phyloP scores from a whole-genome alignment of 2,113 vertebrate genomes.

The Myotis davidii region DNA sequence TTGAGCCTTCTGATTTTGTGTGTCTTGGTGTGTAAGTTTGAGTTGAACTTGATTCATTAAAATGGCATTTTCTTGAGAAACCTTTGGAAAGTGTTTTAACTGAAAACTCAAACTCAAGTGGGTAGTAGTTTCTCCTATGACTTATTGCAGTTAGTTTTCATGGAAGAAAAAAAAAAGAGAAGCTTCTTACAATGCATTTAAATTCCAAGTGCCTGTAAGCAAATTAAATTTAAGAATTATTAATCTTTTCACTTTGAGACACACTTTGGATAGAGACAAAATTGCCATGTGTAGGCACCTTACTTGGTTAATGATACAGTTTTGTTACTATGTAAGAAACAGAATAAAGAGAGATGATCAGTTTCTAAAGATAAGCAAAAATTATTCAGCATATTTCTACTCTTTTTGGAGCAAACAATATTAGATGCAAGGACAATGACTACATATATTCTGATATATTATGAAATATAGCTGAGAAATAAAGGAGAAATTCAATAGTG shows the following conservation, averaged over 20 bases:
- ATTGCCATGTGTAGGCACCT: not conserved
- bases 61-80: conserved; percentile 82
- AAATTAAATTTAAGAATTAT: conserved; percentile 52
- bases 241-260: conserved; percentile 54
- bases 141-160: conserved; percentile 76
- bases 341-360: not conserved
- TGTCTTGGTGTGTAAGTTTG: conserved; percentile 64
- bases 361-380: not conserved
- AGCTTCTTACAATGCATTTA: not conserved
- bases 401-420: not conserved
- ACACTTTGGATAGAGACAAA: not conserved
- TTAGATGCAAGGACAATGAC: not conserved
- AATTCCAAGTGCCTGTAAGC: conserved; percentile 2
- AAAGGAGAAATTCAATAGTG: not conserved
- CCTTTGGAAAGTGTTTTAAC: conserved; percentile 81
- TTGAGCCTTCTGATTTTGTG: conserved; percentile 60
- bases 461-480: not conserved
- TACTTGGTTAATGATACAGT: not conserved
- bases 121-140: conserved; percentile 77
- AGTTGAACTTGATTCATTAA: conserved; percentile 84
- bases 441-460: not conserved
- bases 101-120: conserved; percentile 76
- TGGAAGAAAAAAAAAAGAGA: not conserved
- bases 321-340: not conserved
- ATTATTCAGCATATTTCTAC: not conserved